These are phyloP conservation scores for Dysidea cf. avara DNA, from an alignment of 37 sponge, comb jelly and placozoan species.

Conservation along the genomic window DNA sequence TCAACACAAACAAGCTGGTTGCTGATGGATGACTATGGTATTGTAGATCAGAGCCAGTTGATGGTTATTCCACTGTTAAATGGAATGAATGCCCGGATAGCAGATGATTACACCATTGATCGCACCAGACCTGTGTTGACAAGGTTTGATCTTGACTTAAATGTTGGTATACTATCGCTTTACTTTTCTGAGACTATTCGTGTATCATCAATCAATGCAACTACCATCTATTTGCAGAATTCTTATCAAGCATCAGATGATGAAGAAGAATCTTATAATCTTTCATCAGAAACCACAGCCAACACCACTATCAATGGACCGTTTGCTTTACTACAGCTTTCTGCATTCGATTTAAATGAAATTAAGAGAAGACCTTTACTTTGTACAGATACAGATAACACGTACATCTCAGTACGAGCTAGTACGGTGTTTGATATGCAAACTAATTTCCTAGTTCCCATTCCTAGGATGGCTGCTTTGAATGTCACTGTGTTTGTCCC, in stretches of 20 bases:
- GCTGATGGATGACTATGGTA: slow-evolving; percentile 55
- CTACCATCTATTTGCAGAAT: slow-evolving; percentile 70
- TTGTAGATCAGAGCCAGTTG: slow-evolving; percentile 67
- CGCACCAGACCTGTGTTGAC: slow-evolving; percentile 71
- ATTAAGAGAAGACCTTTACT: slow-evolving; percentile 63
- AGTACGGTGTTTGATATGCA: slow-evolving; percentile 86
- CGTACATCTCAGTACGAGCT: slow-evolving; percentile 67
- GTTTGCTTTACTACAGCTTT: slow-evolving; percentile 39
- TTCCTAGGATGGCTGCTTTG: slow-evolving; percentile 52
- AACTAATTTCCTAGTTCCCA: slow-evolving; percentile 76
- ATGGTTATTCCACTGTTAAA: slow-evolving; percentile 66
- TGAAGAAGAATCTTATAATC: slow-evolving; percentile 4
- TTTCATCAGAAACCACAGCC: slow-evolving; percentile 31
- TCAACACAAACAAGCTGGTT: slow-evolving; percentile 77
- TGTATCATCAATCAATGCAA: slow-evolving; percentile 46
- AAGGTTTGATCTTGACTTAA: slow-evolving; percentile 65
- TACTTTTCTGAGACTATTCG: slow-evolving; percentile 84
- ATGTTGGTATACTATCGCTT: slow-evolving; percentile 56
- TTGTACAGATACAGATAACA: slow-evolving; percentile 46
- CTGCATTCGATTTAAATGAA: slow-evolving; percentile 71
- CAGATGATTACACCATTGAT: slow-evolving; percentile 72
- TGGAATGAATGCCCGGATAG: slow-evolving; percentile 66
- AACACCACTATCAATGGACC: slow-evolving; percentile 28
- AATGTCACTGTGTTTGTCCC: slow-evolving; percentile 21
- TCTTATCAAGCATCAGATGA: slow-evolving; percentile 4